Base-by-base conservation (phyloP, 2,888 invertebrate genomes). In the Sesia apiformis region DNA sequence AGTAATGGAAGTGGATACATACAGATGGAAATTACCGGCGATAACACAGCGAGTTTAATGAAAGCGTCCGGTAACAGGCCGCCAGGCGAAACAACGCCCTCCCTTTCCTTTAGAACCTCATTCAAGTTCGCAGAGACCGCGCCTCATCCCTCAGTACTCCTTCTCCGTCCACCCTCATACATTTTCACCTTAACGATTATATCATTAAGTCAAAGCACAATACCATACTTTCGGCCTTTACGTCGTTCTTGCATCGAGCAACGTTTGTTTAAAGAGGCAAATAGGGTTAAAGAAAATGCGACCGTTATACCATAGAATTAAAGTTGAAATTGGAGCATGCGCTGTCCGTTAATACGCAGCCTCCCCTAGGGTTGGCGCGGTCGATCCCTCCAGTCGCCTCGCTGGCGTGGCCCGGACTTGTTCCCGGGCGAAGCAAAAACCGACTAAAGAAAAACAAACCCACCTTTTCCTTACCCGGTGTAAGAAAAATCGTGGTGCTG, bases 311-410 rank as follows among this genome's bases (percentile, higher is more conserved):
- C 43, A 50, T 4, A 52, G 41, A 38, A 49, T 53, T 62, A 63
- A 65, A 67, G 75, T 71, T 56, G 61, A 64, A 57, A 64, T 63
- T 78, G 40, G 67, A 56, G 57, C 52, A 64, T 51, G 38, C 38
- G 62, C 43, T 58, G 60, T 71, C 78, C 80, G 79, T 81, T 74
- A 75, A 77, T 77, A 86, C 84, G 83, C 88, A 88, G 86, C 84
- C 87, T 89, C 86, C 88, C 88, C 87, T 72, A 74, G 82, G 84
- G 82, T 78, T 76, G 76, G 72, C 74, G 76, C 79, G 84, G 81
- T 89, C 88, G 88, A 88, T 88, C 84, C 85, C 78, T 78, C 76
- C 88, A 88, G 88, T 88, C 84, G 85, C 82, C 79, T 79, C 76
- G 81, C 79, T 81, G 86, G 84, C 86, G 81, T 74, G 74, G 83